These are phyloP conservation scores for Liolophura sinensis DNA, from an alignment of 1,140 invertebrate species.

Conservation along the genomic window DNA sequence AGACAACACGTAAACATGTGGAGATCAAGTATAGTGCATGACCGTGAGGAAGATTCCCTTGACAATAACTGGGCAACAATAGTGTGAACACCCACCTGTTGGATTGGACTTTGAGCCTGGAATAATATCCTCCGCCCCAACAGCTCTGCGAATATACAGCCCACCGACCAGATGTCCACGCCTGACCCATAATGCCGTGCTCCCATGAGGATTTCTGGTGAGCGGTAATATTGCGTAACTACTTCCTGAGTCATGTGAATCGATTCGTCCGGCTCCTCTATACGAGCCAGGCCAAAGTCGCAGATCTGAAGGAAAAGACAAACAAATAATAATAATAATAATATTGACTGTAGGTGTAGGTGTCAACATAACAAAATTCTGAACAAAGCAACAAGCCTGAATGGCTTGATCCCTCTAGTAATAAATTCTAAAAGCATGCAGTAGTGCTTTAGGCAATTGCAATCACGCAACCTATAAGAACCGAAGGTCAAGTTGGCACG, in stretches of 20 bases:
- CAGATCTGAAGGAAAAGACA: conserved; percentile 74
- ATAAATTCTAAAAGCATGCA: too few species aligned
- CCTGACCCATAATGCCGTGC: conserved; percentile 68
- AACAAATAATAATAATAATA: background rate
- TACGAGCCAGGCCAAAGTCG: conserved; percentile 93
- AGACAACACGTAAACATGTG: too few species aligned
- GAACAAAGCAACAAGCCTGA: background rate
- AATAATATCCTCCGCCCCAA: conserved; percentile 94
- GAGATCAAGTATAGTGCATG: too few species aligned
- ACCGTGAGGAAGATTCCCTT: too few species aligned
- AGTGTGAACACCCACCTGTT: conserved; percentile 70
- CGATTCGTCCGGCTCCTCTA: conserved; percentile 87
- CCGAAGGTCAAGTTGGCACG: too few species aligned
- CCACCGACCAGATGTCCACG: conserved; percentile 98
- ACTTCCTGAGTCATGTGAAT: conserved; percentile 97
- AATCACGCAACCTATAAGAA: too few species aligned
- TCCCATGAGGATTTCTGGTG: conserved; percentile 63
- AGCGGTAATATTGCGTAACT: conserved; percentile 90
- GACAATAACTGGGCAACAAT: too few species aligned
- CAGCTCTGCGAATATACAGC: conserved; percentile 99
- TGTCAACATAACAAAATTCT: background rate
- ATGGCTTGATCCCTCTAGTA: background rate
- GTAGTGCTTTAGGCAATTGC: too few species aligned
- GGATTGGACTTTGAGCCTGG: conserved; percentile 92
- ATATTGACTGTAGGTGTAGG: background rate